A percentile compares a stretch with the other conserved stretches of the same genome.
These are phyloP conservation scores for Diploscapter pachys DNA, from an alignment of 1,140 invertebrate species.

Conservation along the genomic window DNA sequence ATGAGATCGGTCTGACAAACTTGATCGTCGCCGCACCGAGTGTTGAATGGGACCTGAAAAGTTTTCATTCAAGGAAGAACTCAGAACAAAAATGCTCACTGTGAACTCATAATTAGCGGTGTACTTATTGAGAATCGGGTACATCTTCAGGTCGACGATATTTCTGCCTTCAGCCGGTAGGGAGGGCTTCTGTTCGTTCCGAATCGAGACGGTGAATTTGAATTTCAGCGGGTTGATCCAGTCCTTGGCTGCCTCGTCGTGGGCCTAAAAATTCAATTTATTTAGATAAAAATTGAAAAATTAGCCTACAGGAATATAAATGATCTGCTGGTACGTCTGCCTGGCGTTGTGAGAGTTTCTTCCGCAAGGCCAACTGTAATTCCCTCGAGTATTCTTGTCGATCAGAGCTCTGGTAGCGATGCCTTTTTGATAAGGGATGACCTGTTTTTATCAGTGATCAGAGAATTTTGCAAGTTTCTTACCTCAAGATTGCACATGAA, in stretches of 20 bases:
- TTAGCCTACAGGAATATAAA: slow-evolving; percentile 25
- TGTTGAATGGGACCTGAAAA: slow-evolving; percentile 30
- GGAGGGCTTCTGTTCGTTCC: slow-evolving; percentile 32
- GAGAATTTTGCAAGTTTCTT: no score
- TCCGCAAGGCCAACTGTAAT: slow-evolving; percentile 34
- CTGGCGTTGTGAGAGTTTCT: slow-evolving; percentile 18
- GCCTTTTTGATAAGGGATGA: slow-evolving; percentile 10
- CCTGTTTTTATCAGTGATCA: no score
- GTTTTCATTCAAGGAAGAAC: no score
- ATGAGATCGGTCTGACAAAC: slow-evolving; percentile 31
- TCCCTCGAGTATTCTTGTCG: not conserved
- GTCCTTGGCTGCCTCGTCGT: no score
- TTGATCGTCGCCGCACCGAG: slow-evolving; percentile 34
- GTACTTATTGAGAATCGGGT: slow-evolving; percentile 26
- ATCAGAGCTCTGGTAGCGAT: slow-evolving; percentile 25
- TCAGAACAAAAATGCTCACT: not conserved
- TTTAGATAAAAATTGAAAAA: not conserved
- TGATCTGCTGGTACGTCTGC: slow-evolving; percentile 42
- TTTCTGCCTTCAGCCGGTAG: slow-evolving; percentile 21
- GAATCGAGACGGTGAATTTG: slow-evolving; percentile 48
- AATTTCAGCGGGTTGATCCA: slow-evolving; percentile 57
- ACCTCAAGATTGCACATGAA: no score
- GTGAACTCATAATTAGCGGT: slow-evolving; percentile 28
- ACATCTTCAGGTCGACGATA: slow-evolving; percentile 28
- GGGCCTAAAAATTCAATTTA: no score